These are phyloP conservation scores for Zosterops pallidus DNA, from an alignment of 2,113 vertebrate species.

Conservation along the genomic window DNA sequence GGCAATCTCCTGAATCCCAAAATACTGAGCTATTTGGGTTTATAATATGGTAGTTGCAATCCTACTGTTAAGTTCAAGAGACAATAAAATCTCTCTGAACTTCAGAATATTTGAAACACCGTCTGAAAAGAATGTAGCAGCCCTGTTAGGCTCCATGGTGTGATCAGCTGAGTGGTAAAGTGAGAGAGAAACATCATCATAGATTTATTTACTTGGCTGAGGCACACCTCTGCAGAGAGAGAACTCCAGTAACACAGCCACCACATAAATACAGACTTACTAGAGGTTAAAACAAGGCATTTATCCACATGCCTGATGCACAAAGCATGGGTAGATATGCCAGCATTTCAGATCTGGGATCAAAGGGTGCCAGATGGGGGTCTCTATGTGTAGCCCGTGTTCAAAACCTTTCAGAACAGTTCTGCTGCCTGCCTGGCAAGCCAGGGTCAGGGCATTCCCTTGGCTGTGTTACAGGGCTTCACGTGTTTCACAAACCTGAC, in stretches of 20 bases:
- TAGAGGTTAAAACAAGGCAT: neutral
- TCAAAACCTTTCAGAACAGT: neutral
- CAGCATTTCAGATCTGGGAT: neutral
- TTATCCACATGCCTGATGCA: neutral
- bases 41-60: neutral
- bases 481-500: rapidly evolving
- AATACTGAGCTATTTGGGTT: neutral
- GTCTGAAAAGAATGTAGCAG: neutral
- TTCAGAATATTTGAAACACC: neutral
- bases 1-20: neutral
- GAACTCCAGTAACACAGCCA: rapidly evolving
- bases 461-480: rapidly evolving
- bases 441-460: neutral
- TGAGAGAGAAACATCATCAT: rapidly evolving
- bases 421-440: neutral
- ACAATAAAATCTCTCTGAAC: neutral
- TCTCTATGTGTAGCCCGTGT: neutral
- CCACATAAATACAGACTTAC: neutral
- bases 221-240: neutral
- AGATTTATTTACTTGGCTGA: neutral
- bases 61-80: neutral
- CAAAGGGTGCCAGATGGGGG: neutral
- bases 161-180: neutral
- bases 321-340: rapidly evolving
- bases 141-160: rapidly evolving